phyloP scores from a whole-genome alignment of 1,140 invertebrate genomes.

The Zaprionus inermis region DNA sequence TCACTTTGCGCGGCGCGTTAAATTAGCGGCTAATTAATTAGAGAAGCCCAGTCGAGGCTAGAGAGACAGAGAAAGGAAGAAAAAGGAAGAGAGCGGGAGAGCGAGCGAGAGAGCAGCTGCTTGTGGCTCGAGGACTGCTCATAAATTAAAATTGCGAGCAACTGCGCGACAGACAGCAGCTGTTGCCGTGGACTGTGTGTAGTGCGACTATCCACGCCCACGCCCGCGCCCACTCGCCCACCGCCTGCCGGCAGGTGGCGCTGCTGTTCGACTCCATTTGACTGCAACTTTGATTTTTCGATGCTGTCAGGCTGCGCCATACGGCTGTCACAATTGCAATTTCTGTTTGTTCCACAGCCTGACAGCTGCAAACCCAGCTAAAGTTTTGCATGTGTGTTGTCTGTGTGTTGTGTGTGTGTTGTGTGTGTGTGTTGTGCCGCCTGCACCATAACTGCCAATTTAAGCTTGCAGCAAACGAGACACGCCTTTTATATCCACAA shows the following conservation, averaged over 20 bases:
- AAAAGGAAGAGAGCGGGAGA: neutral
- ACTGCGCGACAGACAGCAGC: conserved; percentile 16
- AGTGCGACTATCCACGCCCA: neutral
- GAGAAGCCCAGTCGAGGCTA: conserved; percentile 44
- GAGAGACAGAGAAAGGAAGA: neutral
- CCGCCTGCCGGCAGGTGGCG: neutral
- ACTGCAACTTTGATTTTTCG: conserved; percentile 42
- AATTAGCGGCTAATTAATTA: conserved; percentile 81
- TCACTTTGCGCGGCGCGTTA: conserved; percentile 54
- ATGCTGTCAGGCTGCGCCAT: conserved; percentile 29
- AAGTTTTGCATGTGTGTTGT: conserved; percentile 10
- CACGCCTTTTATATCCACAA: conserved; percentile 23
- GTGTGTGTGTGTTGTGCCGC: conserved; percentile 10
- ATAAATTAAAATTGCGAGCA: conserved; percentile 47
- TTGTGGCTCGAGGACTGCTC: conserved; percentile 42
- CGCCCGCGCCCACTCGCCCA: neutral
- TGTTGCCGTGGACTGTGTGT: neutral
- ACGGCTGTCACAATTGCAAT: conserved; percentile 41
- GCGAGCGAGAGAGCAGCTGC: neutral
- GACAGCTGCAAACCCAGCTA: conserved; percentile 31
- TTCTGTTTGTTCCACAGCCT: conserved; percentile 47
- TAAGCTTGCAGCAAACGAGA: conserved; percentile 32
- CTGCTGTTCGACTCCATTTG: conserved; percentile 24
- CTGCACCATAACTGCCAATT: conserved; percentile 68
- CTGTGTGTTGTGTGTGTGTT: neutral